Evolutionary conservation across 1,140 invertebrate species (phyloP), one percentile per base, ranked within the genome.

Genomic region (Phocides pigmalion): DNA sequence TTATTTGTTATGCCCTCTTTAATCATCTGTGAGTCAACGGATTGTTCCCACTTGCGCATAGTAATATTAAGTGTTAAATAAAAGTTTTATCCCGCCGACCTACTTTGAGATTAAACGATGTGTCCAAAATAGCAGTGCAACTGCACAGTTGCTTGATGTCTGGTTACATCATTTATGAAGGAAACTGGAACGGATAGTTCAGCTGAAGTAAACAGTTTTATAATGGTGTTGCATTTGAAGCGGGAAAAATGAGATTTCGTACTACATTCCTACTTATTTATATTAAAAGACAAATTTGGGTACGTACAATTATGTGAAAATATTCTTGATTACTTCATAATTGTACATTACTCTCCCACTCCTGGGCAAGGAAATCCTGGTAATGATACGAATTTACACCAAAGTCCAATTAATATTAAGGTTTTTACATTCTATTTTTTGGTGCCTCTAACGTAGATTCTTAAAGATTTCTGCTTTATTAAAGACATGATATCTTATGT

Each of bases 1-100:
- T 81, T 82, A 76, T 84, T 82, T 85, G 74, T 89, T 84, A 70
- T 76, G 62, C 77, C 72, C 77, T 66, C 66, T 79, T 86, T 81
- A 83, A 87, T 87, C 74, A 80, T 72, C 65, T n/a, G 76, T 74
- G 76, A 82, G 70, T 71, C 70, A 76, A 74, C 65, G 14, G 41
- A 44, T 58, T 15, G 41, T 58, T 41, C 41, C 51, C 20, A 44
- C 20, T 32, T 39, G n/a, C n/a, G 51, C 51, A 6, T 25, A 42
- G 19, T 15, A 53, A 53, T 53, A n/a, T n/a, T n/a, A 56, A 11
- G 37, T 42, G 12, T 42, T 56, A 56, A 42, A 39, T 8, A 54
- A 41, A 14, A 22, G 20, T 54, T 54, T 54, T 19, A 42, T 42
- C 25, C 16, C n/a, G 3, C 17, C 37, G 51, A 41, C 51, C 51